Conservation (phyloP, 2,888 invertebrate species). For the Tiliacea citrago region DNA sequence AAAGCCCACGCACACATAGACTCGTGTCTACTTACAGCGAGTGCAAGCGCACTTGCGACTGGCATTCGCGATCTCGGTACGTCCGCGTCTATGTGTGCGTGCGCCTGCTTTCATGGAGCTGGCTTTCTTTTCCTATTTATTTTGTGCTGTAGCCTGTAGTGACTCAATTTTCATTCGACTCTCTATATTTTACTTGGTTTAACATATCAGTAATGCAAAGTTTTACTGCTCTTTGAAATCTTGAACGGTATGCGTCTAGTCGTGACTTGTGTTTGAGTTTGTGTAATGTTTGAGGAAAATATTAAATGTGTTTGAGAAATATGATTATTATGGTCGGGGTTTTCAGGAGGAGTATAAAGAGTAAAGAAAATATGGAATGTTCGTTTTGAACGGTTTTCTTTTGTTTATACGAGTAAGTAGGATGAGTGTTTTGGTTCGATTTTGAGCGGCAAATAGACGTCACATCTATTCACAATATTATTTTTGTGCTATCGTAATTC, state of each 20-base stretch:
- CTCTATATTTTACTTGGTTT: slow-evolving; percentile 26
- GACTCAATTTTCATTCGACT: slow-evolving; percentile 9
- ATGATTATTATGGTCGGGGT: not conserved
- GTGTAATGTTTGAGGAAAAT: slow-evolving; percentile 22
- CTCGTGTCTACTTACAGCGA: not conserved
- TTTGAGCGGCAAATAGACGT: too few species aligned
- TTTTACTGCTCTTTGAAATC: slow-evolving; percentile 34
- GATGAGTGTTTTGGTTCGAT: not conserved
- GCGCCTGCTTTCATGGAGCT: not conserved
- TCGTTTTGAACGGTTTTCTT: not conserved
- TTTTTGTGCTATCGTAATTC: not conserved
- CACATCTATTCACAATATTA: too few species aligned
- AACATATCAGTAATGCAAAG: slow-evolving; percentile 27
- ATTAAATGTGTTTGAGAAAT: not conserved
- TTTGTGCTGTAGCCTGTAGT: slow-evolving; percentile 35
- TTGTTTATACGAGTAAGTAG: not conserved
- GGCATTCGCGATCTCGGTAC: too few species aligned
- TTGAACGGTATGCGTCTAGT: slow-evolving; percentile 5
- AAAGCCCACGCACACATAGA: not conserved
- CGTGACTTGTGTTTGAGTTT: slow-evolving; percentile 4
- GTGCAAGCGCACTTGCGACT: not conserved
- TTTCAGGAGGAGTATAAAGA: not conserved
- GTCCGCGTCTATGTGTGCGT: not conserved
- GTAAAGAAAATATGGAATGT: not conserved
- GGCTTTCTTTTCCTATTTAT: not conserved